Conservation (phyloP, 2,113 vertebrate genomes). For the Thryonomys swinderianus region DNA sequence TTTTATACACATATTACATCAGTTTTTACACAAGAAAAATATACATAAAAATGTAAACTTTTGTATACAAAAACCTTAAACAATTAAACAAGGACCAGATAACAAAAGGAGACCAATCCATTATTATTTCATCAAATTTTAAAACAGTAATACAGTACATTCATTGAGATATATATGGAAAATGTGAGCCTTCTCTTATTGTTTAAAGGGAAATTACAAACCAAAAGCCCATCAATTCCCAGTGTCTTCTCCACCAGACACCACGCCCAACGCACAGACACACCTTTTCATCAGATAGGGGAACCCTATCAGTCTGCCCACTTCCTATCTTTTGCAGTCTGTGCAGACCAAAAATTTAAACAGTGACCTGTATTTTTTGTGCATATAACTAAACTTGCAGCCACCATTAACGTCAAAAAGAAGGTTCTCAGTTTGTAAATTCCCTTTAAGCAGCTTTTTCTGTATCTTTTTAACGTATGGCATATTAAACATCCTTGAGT, state of each 20-base stretch:
- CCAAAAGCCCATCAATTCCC: constrained; percentile 72
- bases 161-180: constrained; percentile 96
- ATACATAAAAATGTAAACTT: constrained; percentile 99
- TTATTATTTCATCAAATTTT: constrained; percentile 95
- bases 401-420: constrained; percentile 64
- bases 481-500: constrained; percentile 82
- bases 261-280: constrained; percentile 41
- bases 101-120: constrained; percentile 99
- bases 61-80: constrained; percentile 99
- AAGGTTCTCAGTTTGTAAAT: constrained; percentile 81
- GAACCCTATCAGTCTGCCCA: not conserved
- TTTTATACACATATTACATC: constrained; percentile 99
- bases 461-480: constrained; percentile 77
- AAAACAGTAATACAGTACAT: constrained; percentile 99
- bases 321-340: constrained; percentile 45
- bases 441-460: constrained; percentile 90
- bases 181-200: constrained; percentile 91
- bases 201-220: constrained; percentile 90
- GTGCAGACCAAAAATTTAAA: constrained; percentile 27
- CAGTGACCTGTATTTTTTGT: constrained; percentile 68
- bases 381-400: constrained; percentile 71
- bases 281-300: not conserved
- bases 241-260: constrained; percentile 70
- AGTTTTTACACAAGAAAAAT: constrained; percentile 99
- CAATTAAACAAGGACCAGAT: constrained; percentile 99